Conservation (phyloP, 2,113 vertebrate genomes). For the Anoplopoma fimbria region DNA sequence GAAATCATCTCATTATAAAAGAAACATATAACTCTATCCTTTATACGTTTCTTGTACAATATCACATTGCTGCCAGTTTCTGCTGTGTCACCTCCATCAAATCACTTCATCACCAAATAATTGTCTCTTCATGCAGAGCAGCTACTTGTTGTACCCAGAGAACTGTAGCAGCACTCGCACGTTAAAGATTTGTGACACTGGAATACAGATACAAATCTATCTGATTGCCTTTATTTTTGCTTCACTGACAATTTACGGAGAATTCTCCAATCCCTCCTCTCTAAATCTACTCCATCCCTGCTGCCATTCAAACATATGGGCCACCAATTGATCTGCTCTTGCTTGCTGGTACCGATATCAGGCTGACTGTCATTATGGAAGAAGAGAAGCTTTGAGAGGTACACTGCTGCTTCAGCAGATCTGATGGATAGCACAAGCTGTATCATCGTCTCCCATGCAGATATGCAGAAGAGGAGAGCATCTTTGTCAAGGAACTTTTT, state of each 20-base stretch:
- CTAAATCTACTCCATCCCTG: constrained; percentile 46
- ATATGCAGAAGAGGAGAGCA: constrained; percentile 3
- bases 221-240: constrained; percentile 56
- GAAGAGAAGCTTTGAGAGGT: constrained; percentile 52
- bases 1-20: neutral
- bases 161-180: neutral
- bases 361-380: constrained; percentile 69
- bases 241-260: constrained; percentile 63
- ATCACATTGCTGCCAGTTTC: constrained; percentile 3
- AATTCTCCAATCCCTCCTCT: constrained; percentile 42
- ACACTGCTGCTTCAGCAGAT: constrained; percentile 77
- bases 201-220: constrained; percentile 45
- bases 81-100: constrained; percentile 33
- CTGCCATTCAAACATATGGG: constrained; percentile 60
- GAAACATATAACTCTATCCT: neutral
- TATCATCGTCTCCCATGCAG: constrained; percentile 41
- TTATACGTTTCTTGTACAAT: neutral
- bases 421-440: constrained; percentile 50
- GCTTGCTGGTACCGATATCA: constrained; percentile 58
- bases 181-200: constrained; percentile 40
- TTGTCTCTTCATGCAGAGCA: constrained; percentile 7
- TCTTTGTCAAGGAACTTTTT: constrained; percentile 34
- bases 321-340: constrained; percentile 76
- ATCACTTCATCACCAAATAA: constrained; percentile 20
- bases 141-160: constrained; percentile 12